Conservation (phyloP, 2,113 vertebrate species). For the Amblyopsis rosae region DNA sequence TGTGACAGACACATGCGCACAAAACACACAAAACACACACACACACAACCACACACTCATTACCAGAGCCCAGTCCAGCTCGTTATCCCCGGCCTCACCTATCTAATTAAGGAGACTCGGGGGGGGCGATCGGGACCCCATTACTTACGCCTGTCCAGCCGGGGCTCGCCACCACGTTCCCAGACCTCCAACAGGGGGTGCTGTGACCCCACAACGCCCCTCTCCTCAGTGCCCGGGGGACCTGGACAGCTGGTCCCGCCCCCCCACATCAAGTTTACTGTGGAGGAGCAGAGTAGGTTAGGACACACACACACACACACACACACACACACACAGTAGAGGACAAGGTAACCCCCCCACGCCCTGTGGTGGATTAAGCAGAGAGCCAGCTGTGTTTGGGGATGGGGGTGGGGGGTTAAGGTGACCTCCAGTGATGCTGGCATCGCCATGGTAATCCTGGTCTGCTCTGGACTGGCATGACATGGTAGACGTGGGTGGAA, state of each 20-base stretch:
- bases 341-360: background rate
- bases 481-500: background rate
- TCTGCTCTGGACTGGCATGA: background rate
- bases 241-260: constrained; percentile 60
- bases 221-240: constrained; percentile 24
- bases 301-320: too few relatives aligned
- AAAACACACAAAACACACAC: background rate
- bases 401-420: constrained; percentile 41
- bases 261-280: too few relatives aligned
- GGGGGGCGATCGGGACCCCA: constrained; percentile 50
- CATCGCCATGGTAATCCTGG: constrained; percentile 63
- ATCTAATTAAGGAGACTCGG: constrained; percentile 76
- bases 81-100: background rate
- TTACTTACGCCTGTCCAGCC: constrained; percentile 71
- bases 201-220: constrained; percentile 39
- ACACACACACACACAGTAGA: background rate
- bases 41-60: constrained; percentile 2
- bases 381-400: constrained; percentile 53
- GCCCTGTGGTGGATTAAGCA: constrained; percentile 53
- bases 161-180: constrained; percentile 57
- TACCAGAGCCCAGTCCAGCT: too few relatives aligned
- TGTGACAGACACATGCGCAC: too few relatives aligned
- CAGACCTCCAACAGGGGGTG: constrained; percentile 60
- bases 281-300: too few relatives aligned
- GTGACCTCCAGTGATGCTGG: constrained; percentile 67